Base-by-base conservation (phyloP, 2,113 vertebrate species). In the Microtus pennsylvanicus region DNA sequence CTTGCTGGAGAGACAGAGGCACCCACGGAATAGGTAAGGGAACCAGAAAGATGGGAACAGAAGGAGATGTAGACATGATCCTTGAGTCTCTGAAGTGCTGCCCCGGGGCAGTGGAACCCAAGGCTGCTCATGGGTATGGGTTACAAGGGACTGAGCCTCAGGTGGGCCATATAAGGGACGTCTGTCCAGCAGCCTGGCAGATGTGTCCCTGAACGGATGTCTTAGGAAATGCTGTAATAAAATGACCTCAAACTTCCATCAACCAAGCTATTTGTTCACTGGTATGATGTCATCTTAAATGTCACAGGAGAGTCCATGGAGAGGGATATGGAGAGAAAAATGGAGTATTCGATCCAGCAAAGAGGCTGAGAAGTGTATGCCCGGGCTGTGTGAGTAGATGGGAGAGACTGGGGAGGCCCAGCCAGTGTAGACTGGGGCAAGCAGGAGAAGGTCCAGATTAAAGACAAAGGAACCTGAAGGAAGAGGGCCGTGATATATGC, bases 231-330 rank as follows among this genome's bases (percentile, higher is more conserved):
- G 90, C 85, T 52, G 87, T 72, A 38, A 96, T 83, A 61, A 89
- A 89, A 94, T 94, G 96, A 93, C 42, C 70, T 95, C 94, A 93
- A 80, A 91, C 87, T 58, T 69, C 45, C 67, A 0, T 12, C 38
- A 80, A 95, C 75, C 76, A 90, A 94, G 90, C 22, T 47, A 50
- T 72, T 91, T 89, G 78, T 86, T 80, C 91, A 52, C 50, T 69
- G 45, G n/a, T 63, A 45, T 89, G 42, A 42, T 11, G 50, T 67
- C 90, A 90, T 91, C 12, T 65, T 90, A 16, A 70, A 75, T 17
- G 17, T 6, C 77, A 89, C 16, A n/a, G 52, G 42, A 77, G 75
- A 52, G 50, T 38, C 70, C 3, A 16, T 42, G 38, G 72, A 38
- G 80, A 70, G 26, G 45, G 58, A 38, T 12, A 24, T 12, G 26